These are phyloP conservation scores for Melieria crassipennis DNA, from an alignment of 2,888 invertebrate species.

Conservation along the genomic window DNA sequence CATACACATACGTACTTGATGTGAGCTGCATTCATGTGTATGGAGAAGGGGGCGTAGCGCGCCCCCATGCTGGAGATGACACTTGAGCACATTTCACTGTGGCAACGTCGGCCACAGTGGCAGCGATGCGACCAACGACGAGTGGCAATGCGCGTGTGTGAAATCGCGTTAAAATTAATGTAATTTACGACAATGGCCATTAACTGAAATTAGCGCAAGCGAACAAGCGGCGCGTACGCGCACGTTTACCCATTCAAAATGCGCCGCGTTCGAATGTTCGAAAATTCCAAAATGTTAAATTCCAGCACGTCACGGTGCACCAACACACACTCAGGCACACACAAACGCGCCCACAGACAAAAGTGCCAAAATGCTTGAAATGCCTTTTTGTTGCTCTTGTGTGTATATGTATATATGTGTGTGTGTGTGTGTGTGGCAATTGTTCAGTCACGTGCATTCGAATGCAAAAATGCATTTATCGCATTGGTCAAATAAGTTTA, in stretches of 20 bases:
- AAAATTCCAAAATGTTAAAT: slow-evolving; percentile 26
- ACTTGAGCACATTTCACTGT: slow-evolving; percentile 16
- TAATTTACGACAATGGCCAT: slow-evolving; percentile 62
- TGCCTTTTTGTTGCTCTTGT: background rate
- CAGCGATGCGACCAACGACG: slow-evolving; percentile 1
- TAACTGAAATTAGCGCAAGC: slow-evolving; percentile 59
- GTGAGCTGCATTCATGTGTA: background rate
- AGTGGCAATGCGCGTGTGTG: slow-evolving; percentile 39
- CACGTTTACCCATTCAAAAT: slow-evolving; percentile 2
- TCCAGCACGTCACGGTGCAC: slow-evolving; percentile 18
- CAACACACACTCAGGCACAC: background rate
- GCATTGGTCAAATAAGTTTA: slow-evolving; percentile 23
- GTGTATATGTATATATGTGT: background rate
- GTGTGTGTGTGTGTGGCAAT: background rate
- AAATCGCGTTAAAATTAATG: slow-evolving; percentile 60
- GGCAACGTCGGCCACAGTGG: slow-evolving; percentile 10
- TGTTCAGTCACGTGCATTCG: slow-evolving; percentile 29
- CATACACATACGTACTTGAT: background rate
- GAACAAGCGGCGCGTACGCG: background rate
- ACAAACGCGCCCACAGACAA: slow-evolving; percentile 3
- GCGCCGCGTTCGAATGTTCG: slow-evolving; percentile 10
- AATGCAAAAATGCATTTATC: slow-evolving; percentile 33
- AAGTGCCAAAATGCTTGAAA: background rate
- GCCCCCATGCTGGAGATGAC: slow-evolving; percentile 1
- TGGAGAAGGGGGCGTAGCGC: background rate